phyloP scores from a whole-genome alignment of 2,888 invertebrate species.

The Hyposoter dolosus region DNA sequence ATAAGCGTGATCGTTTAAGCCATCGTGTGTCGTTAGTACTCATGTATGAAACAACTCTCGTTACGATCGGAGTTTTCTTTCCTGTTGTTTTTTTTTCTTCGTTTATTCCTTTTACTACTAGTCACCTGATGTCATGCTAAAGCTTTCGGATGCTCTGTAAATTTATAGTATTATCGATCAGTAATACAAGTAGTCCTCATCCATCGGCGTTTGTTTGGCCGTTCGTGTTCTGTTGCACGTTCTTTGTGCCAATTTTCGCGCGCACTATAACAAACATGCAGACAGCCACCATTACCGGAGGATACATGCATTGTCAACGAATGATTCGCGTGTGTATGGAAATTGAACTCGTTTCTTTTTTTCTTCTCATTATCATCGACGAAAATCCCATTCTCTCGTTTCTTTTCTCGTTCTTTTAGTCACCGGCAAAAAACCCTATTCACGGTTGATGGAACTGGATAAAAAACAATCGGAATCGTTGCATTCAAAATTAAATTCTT shows the following conservation, averaged over 20 bases:
- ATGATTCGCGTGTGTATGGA: conserved; percentile 39
- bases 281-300: conserved; percentile 80
- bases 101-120: conserved; percentile 63
- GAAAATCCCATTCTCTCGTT: background rate
- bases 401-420: background rate
- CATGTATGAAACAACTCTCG: conserved; percentile 42
- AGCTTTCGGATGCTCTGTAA: conserved; percentile 76
- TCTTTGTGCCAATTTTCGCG: conserved; percentile 77
- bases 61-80: conserved; percentile 30
- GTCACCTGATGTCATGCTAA: conserved; percentile 82
- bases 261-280: conserved; percentile 84
- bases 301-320: conserved; percentile 73
- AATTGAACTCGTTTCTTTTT: background rate
- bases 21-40: conserved; percentile 62
- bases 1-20: conserved; percentile 71
- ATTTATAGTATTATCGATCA: conserved; percentile 79
- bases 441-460: too few species aligned
- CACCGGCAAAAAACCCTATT: too few species aligned
- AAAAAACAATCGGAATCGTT: background rate
- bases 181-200: conserved; percentile 83
- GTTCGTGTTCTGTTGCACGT: conserved; percentile 77
- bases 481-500: background rate
- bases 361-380: background rate
- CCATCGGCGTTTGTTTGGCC: conserved; percentile 76
- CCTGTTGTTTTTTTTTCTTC: conserved; percentile 25